Base-by-base conservation (phyloP, 2,888 invertebrate genomes). In the Hanleya hanleyi region DNA sequence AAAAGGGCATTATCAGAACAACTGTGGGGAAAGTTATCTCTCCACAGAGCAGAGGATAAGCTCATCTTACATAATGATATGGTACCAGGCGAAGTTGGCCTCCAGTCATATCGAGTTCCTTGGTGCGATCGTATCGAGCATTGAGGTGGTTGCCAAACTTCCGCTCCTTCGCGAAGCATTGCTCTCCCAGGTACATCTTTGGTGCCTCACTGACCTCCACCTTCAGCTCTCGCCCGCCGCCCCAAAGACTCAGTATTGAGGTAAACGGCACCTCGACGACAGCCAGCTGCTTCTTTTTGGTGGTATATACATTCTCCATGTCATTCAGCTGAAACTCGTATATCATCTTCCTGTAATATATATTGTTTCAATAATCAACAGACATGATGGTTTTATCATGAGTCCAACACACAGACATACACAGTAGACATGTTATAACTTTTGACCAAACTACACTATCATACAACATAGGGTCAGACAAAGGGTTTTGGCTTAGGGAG, bases 321-420 rank as follows among this genome's bases (percentile, higher is more conserved):
- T 66, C 67, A 37, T 75, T 71, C 36, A 77, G 64, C 66, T 77
- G 75, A 57, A 74, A 77, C 66, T 77, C 77, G 62, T 77, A 77
- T 29, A 73, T 68, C 68, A 77, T 36, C 51, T 47, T 64, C 65
- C 77, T 77, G 67, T 2, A 64, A 47, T 22, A n/a, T n/a, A n/a
- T n/a, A n/a, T n/a, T n/a, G n/a, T n/a, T n/a, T n/a, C n/a, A n/a
- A n/a, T n/a, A n/a, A n/a, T n/a, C n/a, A n/a, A n/a, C n/a, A n/a
- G n/a, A n/a, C n/a, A n/a, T n/a, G n/a, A n/a, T n/a, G n/a, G n/a
- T n/a, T n/a, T n/a, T n/a, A n/a, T n/a, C n/a, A n/a, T n/a, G n/a
- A n/a, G n/a, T n/a, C n/a, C n/a, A n/a, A n/a, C n/a, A n/a, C n/a
- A n/a, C n/a, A n/a, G n/a, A n/a, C n/a, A n/a, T n/a, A n/a, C n/a